phyloP scores from a whole-genome alignment of 35 echinoderm and acorn worm genomes.

The Ophioderma brevispina region DNA sequence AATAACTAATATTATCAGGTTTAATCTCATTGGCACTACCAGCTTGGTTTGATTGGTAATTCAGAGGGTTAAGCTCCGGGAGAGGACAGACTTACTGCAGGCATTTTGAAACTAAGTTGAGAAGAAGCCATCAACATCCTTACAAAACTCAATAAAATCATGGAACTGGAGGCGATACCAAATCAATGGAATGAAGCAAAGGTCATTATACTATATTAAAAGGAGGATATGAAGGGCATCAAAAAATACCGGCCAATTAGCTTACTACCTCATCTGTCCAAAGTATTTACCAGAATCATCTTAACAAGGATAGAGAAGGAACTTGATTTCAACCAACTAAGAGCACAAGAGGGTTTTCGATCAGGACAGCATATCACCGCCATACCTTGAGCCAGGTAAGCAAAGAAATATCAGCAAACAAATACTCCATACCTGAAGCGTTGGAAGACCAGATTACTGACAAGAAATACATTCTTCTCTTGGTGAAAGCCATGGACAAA shows the following conservation, averaged over 20 bases:
- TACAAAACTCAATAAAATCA: not conserved
- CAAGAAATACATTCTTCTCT: no score
- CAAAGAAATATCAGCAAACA: not conserved
- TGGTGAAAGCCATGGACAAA: no score
- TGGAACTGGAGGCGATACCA: not conserved
- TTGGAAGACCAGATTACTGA: not conserved
- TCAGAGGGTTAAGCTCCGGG: no score
- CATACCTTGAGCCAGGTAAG: not conserved
- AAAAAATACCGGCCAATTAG: not conserved
- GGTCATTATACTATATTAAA: not conserved
- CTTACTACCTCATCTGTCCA: not conserved
- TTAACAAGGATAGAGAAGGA: not conserved
- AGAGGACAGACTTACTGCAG: no score
- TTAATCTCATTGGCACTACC: no score
- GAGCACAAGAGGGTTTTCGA: not conserved
- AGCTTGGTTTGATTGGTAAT: no score
- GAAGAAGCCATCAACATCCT: not conserved
- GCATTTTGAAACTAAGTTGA: no score
- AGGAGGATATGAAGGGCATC: not conserved
- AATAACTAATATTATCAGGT: no score
- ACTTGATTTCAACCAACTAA: not conserved
- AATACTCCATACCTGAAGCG: not conserved
- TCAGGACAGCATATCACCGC: not conserved
- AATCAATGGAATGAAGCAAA: not conserved
- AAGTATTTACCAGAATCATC: not conserved